Percentiles rank a stretch among this genome's conserved stretches.
Conservation (phyloP, 2,888 invertebrate genomes). For the Drosophila fulvimacula region DNA sequence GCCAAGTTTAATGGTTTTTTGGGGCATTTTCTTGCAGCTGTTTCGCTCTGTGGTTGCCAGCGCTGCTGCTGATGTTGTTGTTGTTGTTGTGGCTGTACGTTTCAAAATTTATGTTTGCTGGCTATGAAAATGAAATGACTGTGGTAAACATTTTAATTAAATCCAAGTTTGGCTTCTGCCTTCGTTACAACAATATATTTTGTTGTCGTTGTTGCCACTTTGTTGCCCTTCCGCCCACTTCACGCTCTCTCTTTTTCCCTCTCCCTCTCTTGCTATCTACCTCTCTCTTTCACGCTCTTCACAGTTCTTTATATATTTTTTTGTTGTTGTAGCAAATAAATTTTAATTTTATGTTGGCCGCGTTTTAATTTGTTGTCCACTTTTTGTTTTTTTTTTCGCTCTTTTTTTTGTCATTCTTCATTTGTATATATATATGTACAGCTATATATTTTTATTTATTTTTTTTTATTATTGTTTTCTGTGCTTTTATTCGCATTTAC, state of each 20-base stretch:
- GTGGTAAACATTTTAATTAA: constrained; percentile 80
- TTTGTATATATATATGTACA: constrained; percentile 5
- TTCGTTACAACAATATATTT: constrained; percentile 78
- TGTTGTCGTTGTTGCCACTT: constrained; percentile 53
- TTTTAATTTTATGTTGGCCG: constrained; percentile 78
- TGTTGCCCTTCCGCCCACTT: constrained; percentile 23
- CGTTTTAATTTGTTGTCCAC: constrained; percentile 80
- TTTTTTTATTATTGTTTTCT: constrained; percentile 44
- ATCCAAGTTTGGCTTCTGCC: constrained; percentile 81
- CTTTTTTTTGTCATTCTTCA: constrained; percentile 28
- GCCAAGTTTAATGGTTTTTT: constrained; percentile 75
- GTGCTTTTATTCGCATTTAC: constrained; percentile 71
- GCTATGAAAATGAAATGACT: constrained; percentile 81
- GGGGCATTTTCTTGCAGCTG: constrained; percentile 79
- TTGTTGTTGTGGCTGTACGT: constrained; percentile 57
- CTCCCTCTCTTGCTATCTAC: background rate
- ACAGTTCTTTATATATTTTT: constrained; percentile 28
- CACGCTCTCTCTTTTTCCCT: background rate
- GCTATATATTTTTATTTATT: constrained; percentile 10
- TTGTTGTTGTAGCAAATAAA: constrained; percentile 67
- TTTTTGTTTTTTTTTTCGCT: constrained; percentile 30
- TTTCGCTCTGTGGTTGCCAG: constrained; percentile 73
- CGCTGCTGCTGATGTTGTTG: constrained; percentile 34
- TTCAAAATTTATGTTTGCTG: constrained; percentile 79
- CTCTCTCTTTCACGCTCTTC: constrained; percentile 9